These are phyloP conservation scores for Abramis brama DNA, from an alignment of 2,113 vertebrate genomes.

Conservation along the genomic window DNA sequence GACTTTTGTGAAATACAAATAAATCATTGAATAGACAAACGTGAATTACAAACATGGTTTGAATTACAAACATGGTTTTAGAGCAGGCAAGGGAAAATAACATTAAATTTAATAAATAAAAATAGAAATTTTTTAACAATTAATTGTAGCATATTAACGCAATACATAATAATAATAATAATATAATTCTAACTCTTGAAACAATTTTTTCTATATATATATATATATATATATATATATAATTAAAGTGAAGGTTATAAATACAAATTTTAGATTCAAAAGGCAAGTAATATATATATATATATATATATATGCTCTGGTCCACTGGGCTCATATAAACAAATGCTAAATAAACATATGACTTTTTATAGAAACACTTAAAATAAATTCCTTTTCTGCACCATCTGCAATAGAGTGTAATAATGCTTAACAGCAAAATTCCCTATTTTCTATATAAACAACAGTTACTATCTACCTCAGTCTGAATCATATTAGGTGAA, in stretches of 20 bases:
- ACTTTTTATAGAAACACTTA: too few species aligned
- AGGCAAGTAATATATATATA: too few species aligned
- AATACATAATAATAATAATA: too few species aligned
- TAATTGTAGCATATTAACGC: background rate
- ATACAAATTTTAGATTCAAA: too few species aligned
- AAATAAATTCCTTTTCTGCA: background rate
- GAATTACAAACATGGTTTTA: too few species aligned
- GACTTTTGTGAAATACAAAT: background rate
- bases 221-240: background rate
- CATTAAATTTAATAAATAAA: background rate
- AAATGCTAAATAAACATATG: background rate
- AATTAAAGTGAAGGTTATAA: background rate
- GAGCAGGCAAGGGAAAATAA: background rate
- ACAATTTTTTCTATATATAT: too few species aligned
- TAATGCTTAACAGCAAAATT: background rate
- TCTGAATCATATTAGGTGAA: background rate
- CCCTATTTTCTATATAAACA: background rate
- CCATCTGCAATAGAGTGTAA: background rate
- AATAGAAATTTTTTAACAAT: background rate
- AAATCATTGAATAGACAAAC: background rate
- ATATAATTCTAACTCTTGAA: too few species aligned
- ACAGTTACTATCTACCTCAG: background rate
- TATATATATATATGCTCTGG: too few species aligned
- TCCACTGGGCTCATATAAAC: background rate
- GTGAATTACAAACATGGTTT: too few species aligned